phyloP scores from a whole-genome alignment of 2,888 invertebrate species.

The Lasius fuliginosus region DNA sequence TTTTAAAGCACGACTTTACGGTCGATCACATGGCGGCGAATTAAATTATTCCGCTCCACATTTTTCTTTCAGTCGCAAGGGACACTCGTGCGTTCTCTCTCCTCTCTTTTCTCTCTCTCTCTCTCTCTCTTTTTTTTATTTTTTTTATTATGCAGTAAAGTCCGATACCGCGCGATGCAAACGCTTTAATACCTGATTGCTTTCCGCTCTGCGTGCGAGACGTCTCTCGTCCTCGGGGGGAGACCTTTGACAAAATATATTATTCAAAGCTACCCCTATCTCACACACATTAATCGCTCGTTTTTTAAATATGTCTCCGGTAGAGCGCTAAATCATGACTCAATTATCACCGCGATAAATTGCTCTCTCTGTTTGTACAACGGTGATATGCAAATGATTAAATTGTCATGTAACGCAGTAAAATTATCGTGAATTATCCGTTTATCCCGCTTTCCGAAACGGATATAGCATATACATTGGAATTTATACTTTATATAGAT shows the following conservation, averaged over 20 bases:
- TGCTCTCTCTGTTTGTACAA: slow-evolving; percentile 10
- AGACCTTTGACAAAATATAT: slow-evolving; percentile 39
- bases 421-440: slow-evolving; percentile 6
- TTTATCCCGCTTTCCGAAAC: slow-evolving; percentile 2
- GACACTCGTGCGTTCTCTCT: not conserved
- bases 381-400: slow-evolving; percentile 17
- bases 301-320: slow-evolving; percentile 29
- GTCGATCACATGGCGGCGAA: slow-evolving; percentile 52
- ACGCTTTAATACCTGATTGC: slow-evolving; percentile 49
- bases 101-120: not conserved
- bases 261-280: slow-evolving; percentile 12
- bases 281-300: slow-evolving; percentile 17
- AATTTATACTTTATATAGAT: not conserved
- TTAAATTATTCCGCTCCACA: slow-evolving; percentile 55
- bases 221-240: slow-evolving; percentile 6
- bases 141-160: slow-evolving; percentile 17
- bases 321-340: slow-evolving; percentile 3
- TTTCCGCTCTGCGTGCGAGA: slow-evolving; percentile 15
- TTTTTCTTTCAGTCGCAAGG: slow-evolving; percentile 49
- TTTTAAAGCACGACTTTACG: slow-evolving; percentile 52
- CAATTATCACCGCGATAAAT: slow-evolving; percentile 42
- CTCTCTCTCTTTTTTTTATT: not conserved
- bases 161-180: slow-evolving; percentile 23
- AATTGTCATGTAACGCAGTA: slow-evolving; percentile 8
- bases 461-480: not conserved